Conservation (phyloP, 2,113 vertebrate species). For the Equus przewalskii region DNA sequence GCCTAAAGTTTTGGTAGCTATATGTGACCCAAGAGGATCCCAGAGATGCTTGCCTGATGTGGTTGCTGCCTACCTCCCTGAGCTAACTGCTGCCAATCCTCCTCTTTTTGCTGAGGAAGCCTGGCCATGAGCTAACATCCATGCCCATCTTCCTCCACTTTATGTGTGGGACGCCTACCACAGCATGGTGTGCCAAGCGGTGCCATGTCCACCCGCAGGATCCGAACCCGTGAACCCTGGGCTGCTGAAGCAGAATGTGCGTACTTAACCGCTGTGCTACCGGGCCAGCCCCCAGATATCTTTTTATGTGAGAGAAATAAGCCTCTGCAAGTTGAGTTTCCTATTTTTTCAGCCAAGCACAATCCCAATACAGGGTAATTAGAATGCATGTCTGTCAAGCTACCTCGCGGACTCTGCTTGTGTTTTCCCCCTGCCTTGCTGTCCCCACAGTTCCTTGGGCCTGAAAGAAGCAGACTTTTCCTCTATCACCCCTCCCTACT, state of each 20-base stretch:
- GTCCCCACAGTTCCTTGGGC: not conserved
- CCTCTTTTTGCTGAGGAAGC: too few species aligned
- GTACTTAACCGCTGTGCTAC: too few species aligned
- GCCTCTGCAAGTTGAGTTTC: not conserved
- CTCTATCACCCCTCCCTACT: not conserved
- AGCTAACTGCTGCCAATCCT: too few species aligned
- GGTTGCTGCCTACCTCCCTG: not conserved
- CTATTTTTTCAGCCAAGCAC: not conserved
- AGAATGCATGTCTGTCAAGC: not conserved
- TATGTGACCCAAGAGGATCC: not conserved
- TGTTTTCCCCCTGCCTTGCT: not conserved
- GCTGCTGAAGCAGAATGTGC: too few species aligned
- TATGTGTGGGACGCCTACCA: too few species aligned
- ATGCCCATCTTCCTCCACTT: too few species aligned
- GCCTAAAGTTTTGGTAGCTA: not conserved
- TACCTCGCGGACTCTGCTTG: not conserved
- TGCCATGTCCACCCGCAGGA: too few species aligned
- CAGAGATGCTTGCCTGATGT: not conserved
- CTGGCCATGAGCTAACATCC: too few species aligned
- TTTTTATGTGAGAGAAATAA: not conserved
- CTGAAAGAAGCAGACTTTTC: not conserved
- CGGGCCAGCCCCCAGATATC: not conserved
- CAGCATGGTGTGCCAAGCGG: too few species aligned
- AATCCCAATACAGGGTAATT: not conserved
- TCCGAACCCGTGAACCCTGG: too few species aligned